Base-by-base conservation (phyloP, 2,888 invertebrate genomes). In the Noctua fimbriata region DNA sequence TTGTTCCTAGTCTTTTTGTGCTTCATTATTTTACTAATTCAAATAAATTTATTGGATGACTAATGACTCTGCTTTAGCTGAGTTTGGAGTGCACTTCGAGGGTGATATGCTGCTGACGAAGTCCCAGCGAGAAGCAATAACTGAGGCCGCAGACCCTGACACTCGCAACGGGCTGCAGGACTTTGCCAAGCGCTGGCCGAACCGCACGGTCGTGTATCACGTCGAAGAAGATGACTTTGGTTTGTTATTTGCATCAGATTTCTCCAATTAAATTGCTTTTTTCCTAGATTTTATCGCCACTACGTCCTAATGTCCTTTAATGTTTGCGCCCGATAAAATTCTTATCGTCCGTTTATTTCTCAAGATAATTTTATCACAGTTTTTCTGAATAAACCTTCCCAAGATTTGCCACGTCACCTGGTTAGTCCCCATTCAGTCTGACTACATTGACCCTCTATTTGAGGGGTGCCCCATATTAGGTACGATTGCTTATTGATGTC, bases 101-200 rank as follows among this genome's bases (percentile, higher is more conserved):
- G 97, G 97, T 5, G 97, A 97, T 79, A 97, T 97, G 93, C 9
- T 97, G 72, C 85, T 97, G 75, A 93, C 93, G 14, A 81, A 90
- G 18, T 76, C 79, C 36, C 97, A 97, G 85, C 89, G 88, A 78
- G 79, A 88, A 76, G 95, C 93, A 1, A 89, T 95, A 14, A 87
- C 86, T 2, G 85, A 90, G 3, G 95, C 94, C 0, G 84, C 87
- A 66, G 82, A 89, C 18, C 90, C 89, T 4, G 69, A 73, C 4
- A n/a, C 49, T 32, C 94, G 97, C 32, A 97, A 97, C 83, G 97
- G 97, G 0, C 86, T 97, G 5, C 91, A 92, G 36, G 93, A 93
- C n/a, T 94, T 89, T 2, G 90, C 94, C 21, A 95, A 94, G 79
- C 93, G 96, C 28, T 97, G 97, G 97, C 97, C 97, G 0, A 92